phyloP scores from a whole-genome alignment of 92 coral and sea anemone genomes.

The Phenganax subtilis region DNA sequence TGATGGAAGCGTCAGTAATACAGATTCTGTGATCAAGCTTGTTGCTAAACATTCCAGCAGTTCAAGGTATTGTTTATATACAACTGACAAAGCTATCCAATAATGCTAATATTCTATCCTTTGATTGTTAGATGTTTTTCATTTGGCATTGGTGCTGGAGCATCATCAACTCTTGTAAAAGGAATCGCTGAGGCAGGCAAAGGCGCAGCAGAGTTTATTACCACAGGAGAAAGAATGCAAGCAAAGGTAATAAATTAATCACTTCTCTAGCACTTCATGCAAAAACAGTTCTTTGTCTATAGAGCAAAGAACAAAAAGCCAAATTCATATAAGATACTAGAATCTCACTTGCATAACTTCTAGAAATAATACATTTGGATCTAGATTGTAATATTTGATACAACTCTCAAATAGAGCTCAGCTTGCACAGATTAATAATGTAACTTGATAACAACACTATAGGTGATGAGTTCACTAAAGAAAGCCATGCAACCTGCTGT shows the following conservation, averaged over 20 bases:
- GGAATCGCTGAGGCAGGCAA: constrained; percentile 69
- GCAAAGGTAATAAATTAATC: constrained; percentile 48
- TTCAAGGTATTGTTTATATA: constrained; percentile 52
- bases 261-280: neutral
- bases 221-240: constrained; percentile 49
- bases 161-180: constrained; percentile 58
- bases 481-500: constrained; percentile 75
- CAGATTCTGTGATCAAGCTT: constrained; percentile 63
- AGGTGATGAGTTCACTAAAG: constrained; percentile 75
- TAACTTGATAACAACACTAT: neutral
- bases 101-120: neutral
- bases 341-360: too few species aligned
- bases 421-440: neutral
- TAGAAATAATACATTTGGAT: too few species aligned
- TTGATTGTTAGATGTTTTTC: constrained; percentile 49
- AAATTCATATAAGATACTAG: too few species aligned
- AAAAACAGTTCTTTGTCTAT: neutral
- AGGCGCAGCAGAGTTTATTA: constrained; percentile 64
- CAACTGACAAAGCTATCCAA: neutral
- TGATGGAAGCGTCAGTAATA: constrained; percentile 77
- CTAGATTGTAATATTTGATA: neutral
- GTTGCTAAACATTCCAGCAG: constrained; percentile 53
- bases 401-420: neutral
- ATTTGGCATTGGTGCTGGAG: constrained; percentile 66
- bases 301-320: neutral